These are phyloP conservation scores for Ceratina japonica DNA, from an alignment of 1,140 invertebrate species.

Conservation along the genomic window DNA sequence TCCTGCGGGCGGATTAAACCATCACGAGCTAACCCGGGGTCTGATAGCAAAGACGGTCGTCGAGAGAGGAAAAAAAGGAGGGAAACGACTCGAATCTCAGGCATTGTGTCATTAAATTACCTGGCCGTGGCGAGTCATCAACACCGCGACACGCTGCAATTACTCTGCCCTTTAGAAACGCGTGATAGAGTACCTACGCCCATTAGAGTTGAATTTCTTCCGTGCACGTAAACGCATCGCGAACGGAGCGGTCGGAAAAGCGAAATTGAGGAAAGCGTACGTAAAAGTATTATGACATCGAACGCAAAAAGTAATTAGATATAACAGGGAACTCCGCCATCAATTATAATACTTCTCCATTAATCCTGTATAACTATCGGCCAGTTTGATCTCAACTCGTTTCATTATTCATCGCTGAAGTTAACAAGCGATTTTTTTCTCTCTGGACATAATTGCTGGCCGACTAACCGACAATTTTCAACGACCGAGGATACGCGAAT, in stretches of 20 bases:
- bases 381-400: neutral
- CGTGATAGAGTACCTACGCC: neutral
- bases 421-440: neutral
- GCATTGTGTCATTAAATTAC: conserved; percentile 22
- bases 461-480: neutral
- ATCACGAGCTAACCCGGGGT: neutral
- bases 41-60: neutral
- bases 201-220: neutral
- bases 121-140: neutral
- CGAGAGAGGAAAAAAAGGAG: neutral
- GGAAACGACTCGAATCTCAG: conserved; percentile 2
- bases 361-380: too few relatives aligned
- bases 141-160: conserved; percentile 21
- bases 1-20: conserved; percentile 17
- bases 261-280: too few relatives aligned
- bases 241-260: too few relatives aligned
- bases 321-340: too few relatives aligned
- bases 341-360: too few relatives aligned
- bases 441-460: neutral
- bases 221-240: too few relatives aligned
- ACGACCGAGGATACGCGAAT: neutral
- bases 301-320: too few relatives aligned
- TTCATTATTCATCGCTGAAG: neutral
- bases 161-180: conserved; percentile 2
- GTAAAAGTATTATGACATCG: too few relatives aligned